Conservation (phyloP, 2,797 vertebrate species). For the Chrosomus eos region DNA sequence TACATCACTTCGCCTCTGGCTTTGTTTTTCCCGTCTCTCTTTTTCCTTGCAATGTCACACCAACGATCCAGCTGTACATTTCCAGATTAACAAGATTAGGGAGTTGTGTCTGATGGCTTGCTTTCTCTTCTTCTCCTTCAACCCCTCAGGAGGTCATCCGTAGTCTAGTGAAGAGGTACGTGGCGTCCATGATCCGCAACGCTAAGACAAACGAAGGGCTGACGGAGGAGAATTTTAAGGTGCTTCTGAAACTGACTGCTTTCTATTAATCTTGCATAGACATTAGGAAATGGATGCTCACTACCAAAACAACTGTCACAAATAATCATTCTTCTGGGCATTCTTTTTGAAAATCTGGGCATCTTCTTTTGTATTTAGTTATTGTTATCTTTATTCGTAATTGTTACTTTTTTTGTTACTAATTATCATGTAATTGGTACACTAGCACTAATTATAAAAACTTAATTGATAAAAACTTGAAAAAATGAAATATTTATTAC, state of each 20-base stretch:
- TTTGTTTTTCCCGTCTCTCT: neutral
- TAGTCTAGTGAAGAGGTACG: conserved; percentile 92
- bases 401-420: neutral
- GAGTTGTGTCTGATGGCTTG: conserved; percentile 13
- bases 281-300: neutral
- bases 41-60: conserved; percentile 3
- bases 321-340: neutral
- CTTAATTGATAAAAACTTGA: neutral
- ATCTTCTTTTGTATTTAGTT: neutral
- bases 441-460: no score
- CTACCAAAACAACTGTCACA: neutral
- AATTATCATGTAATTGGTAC: neutral
- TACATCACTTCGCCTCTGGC: neutral
- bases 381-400: neutral
- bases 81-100: conserved; percentile 34
- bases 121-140: conserved; percentile 25
- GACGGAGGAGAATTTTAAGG: conserved; percentile 98
- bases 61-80: conserved; percentile 18
- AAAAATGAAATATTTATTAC: neutral
- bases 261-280: neutral
- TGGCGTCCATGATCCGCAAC: conserved; percentile 95
- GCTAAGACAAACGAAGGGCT: conserved; percentile 94
- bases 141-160: conserved; percentile 90
- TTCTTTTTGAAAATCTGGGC: neutral
- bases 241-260: conserved; percentile 51